Base-by-base conservation (phyloP, 2,797 vertebrate genomes). In the Sebastes hopkinsi region DNA sequence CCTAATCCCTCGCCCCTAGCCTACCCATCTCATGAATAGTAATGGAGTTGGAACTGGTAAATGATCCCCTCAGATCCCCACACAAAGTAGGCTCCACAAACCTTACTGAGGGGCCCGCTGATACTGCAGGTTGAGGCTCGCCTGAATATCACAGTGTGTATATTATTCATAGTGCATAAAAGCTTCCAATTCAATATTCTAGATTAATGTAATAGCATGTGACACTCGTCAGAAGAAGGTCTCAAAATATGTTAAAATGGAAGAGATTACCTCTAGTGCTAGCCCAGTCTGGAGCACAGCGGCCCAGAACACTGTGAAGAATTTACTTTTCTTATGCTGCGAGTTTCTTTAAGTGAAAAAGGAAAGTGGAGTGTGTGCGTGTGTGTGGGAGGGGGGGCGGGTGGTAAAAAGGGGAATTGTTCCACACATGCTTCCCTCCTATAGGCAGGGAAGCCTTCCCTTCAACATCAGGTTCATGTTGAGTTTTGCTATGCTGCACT, bases 11-110 rank as follows among this genome's bases (percentile, higher is more conserved):
- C 78, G 94, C 95, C 94, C 91, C 93, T 87, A 90, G 94, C 92
- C 92, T 91, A 90, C 93, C 90, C 94, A 90, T 92, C 94, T 96
- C 94, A 96, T 96, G 96, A 96, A 96, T 96, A 96, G 94, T 95
- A 96, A 96, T 95, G 90, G 91, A 77, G 87, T 90, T 92, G 93
- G 94, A 94, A 93, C 91, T 92, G 92, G 92, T 94, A 93, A 94
- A 89, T 91, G 93, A 93, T 95, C 91, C 91, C 84, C 79, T 93
- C 89, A 94, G 93, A 94, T 94, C 95, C 87, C 79, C 70, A 81
- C 92, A 92, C 87, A 93, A 90, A 92, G 89, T 90, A 90, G 84
- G 86, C 81, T 92, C 76, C 79, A 88, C 87, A 82, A 93, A 92
- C 88, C 90, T 80, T 72, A 89, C 74, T 50, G 84, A 92, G 87